A percentile compares a stretch with the other conserved stretches of the same genome.
Conservation (phyloP, 1,140 invertebrate genomes). For the Pissodes strobi region DNA sequence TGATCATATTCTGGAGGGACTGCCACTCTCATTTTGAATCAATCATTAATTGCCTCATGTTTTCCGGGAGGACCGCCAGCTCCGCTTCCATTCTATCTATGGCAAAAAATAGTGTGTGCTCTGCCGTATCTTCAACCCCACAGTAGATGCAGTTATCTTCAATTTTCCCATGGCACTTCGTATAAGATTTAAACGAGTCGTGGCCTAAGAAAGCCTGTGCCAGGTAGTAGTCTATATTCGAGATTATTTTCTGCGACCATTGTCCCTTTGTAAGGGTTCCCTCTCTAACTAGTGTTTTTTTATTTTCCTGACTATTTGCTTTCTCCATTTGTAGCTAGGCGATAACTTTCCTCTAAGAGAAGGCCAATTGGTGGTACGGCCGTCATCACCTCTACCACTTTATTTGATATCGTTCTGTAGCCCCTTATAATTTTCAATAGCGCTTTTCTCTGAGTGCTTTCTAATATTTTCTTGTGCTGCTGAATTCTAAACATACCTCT, state of each 20-base stretch:
- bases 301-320: too few relatives aligned
- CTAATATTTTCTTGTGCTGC: too few relatives aligned
- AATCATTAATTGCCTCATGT: too few relatives aligned
- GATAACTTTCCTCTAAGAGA: neutral
- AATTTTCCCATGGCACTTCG: constrained; percentile 38
- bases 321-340: neutral
- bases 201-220: constrained; percentile 48
- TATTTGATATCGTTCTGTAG: constrained; percentile 36
- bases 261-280: neutral
- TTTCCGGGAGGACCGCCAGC: too few relatives aligned
- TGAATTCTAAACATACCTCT: too few relatives aligned
- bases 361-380: neutral
- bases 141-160: too few relatives aligned
- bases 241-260: constrained; percentile 31
- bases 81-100: too few relatives aligned
- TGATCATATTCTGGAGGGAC: too few relatives aligned
- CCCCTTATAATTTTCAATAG: constrained; percentile 11
- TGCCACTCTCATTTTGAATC: too few relatives aligned
- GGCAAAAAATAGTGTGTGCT: too few relatives aligned
- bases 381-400: constrained; percentile 33
- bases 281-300: too few relatives aligned
- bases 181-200: constrained; percentile 51
- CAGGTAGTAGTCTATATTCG: constrained; percentile 35
- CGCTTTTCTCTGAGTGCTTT: constrained; percentile 23
- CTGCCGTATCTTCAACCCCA: too few relatives aligned